Evolutionary conservation across 2,888 invertebrate genomes (phyloP).

Genomic region (Drosophila neutralis): DNA sequence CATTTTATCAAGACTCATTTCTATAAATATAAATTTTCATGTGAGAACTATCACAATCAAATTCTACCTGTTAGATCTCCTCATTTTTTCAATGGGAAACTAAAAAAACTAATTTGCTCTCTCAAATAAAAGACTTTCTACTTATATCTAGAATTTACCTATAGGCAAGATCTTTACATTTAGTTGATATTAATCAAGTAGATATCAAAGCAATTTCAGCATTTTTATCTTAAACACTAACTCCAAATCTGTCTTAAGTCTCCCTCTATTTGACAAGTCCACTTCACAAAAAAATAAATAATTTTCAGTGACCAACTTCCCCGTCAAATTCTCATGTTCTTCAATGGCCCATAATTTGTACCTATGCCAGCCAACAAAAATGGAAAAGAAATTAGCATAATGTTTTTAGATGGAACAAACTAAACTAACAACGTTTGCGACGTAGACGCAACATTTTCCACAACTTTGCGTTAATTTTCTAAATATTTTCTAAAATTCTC

Average conservation of each 20-base stretch:
- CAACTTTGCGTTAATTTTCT: conserved; percentile 81
- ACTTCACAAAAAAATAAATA: not conserved
- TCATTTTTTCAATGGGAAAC: not conserved
- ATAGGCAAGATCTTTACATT: not conserved
- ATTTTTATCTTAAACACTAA: not conserved
- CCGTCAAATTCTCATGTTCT: conserved; percentile 12
- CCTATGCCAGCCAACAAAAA: conserved; percentile 17
- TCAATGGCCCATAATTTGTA: conserved; percentile 35
- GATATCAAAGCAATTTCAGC: not conserved
- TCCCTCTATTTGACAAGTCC: not conserved
- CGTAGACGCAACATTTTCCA: conserved; percentile 70
- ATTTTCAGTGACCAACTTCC: conserved; percentile 15
- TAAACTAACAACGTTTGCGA: conserved; percentile 43
- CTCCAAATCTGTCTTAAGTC: not conserved
- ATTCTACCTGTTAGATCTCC: not conserved
- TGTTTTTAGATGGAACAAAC: conserved; percentile 59
- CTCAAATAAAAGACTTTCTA: not conserved
- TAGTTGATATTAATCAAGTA: not conserved
- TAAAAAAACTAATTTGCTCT: not conserved
- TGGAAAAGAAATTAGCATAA: conserved; percentile 60
- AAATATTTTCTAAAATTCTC: conserved; percentile 74
- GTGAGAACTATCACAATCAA: not conserved
- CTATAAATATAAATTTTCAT: not conserved
- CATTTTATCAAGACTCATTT: not conserved
- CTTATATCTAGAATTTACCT: not conserved